Evolutionary conservation across 2,797 vertebrate genomes (phyloP), one percentile per base, ranked within the genome.

Genomic region (Cossypha niveicapilla): DNA sequence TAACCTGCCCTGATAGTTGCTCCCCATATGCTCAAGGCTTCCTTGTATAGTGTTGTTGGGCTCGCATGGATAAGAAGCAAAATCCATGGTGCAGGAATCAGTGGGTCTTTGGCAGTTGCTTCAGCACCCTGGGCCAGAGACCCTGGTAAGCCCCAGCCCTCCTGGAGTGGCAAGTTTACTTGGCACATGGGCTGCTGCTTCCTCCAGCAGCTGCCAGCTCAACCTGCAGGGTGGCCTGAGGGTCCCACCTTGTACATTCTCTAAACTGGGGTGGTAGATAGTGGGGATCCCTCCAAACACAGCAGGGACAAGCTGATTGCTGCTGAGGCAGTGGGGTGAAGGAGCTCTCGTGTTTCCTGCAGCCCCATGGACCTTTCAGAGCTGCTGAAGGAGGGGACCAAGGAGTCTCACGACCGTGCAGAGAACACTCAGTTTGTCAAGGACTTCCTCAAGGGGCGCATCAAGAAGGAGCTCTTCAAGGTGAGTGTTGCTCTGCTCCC

Each of bases 341-440:
- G 54, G 51, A 41, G 45, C 60, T 93, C 35, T 94, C 16, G 19
- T 95, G 18, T 70, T 81, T 80, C 57, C 74, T 57, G 32, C 96
- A 99, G 99, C 45, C 97, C 98, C 51, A 97, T 98, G 1, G 99
- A 99, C 95, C 98, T 99, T 23, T 99, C 99, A 0, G 99, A 99
- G 97, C 96, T 99, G 97, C 97, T 99, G 88, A 99, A 99, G 87
- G 98, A 98, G 77, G 99, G 99, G 37, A 99, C 99, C 8, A 99
- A 99, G 93, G 98, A 99, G 47, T 98, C 99, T 35, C 99, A 99
- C 0, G 98, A 99, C 93, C 98, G 98, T 75, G 99, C 99, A 0
- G 99, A 99, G 96, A 99, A 99, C 96, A 99, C 98, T 2, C 98
- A 98, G 94, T 99, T 99, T 91, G 99, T 99, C 87, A 99, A 99